These are phyloP conservation scores for Mellilla xanthometata DNA, from an alignment of 2,888 invertebrate species.

Conservation along the genomic window DNA sequence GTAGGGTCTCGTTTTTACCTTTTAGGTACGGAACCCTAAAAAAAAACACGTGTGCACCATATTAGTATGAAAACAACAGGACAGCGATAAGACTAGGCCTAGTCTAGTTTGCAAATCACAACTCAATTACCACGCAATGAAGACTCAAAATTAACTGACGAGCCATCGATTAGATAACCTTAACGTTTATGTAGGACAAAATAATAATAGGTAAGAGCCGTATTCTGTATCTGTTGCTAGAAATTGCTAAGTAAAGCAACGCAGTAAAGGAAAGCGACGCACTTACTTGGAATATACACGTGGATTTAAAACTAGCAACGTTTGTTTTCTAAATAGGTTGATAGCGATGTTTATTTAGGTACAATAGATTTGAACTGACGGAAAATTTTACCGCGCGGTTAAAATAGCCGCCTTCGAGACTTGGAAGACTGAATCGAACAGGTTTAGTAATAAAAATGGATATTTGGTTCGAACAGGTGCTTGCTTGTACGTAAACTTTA, in stretches of 20 bases:
- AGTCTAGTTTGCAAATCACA: conserved; percentile 7
- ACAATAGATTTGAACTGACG: conserved; percentile 14
- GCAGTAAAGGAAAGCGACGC: no score
- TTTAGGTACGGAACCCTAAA: conserved; percentile 19
- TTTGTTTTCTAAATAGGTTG: conserved; percentile 18
- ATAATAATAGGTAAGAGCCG: conserved; percentile 19
- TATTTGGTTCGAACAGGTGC: no score
- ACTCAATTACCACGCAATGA: conserved; percentile 8
- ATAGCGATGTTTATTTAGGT: conserved; percentile 3
- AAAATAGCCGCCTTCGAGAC: no score
- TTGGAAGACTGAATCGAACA: neutral
- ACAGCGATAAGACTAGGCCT: no score
- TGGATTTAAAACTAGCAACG: conserved; percentile 10
- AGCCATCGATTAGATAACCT: conserved; percentile 32
- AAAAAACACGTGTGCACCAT: conserved; percentile 27
- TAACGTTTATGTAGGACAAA: conserved; percentile 29
- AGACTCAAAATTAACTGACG: conserved; percentile 11
- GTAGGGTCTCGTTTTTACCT: no score
- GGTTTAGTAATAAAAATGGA: no score
- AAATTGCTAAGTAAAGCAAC: conserved; percentile 9
- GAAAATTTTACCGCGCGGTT: conserved; percentile 19
- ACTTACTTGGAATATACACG: conserved; percentile 2
- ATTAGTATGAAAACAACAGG: conserved; percentile 18
- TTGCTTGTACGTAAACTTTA: no score
- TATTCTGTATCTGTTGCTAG: neutral